Evolutionary conservation across 2,888 invertebrate genomes (phyloP), one percentile per base, ranked within the genome.

Genomic region (Graphium colonna): DNA sequence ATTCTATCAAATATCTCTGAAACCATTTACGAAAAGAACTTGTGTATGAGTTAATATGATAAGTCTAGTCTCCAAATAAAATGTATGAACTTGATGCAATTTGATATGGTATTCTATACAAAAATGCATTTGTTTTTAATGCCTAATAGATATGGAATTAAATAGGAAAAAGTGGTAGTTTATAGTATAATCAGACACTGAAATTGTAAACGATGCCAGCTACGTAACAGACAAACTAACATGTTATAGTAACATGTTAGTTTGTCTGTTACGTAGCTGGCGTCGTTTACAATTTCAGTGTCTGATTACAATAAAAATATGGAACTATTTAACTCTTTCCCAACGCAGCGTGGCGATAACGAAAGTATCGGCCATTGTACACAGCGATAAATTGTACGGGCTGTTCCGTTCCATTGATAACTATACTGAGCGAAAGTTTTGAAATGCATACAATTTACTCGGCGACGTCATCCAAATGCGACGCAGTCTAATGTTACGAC

Each of bases 341-440:
- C n/a, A 17, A 21, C 42, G 17, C 13, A 3, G 33, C 45, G 40
- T 39, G 28, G 17, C 18, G 52, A 54, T 54, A 54, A 49, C 39
- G 31, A 15, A 31, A 49, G 45, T 45, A 33, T 45, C 41, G 54
- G 45, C 26, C 45, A 45, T 50, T 41, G 54, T 45, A 36, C 48
- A 13, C 21, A 8, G 39, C 44, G 44, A 53, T 53, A 53, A 53
- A 39, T 15, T 44, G 38, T 44, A 18, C 47, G 18, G 26, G 5
- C 39, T 28, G 39, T 28, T 44, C 48, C 38, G 39, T 53, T 44
- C 44, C 15, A 44, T 31, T 48, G 48, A 48, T 53, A 53, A 46
- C 33, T 18, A 10, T 12, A 28, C 5, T 5, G 38, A 31, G 28
- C 44, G 44, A 49, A 53, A 48, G 53, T 53, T 43, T 36, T 46